Percentiles rank a stretch among this genome's conserved stretches.
Conservation (phyloP, 2,113 vertebrate species). For the Pristiophorus japonicus region DNA sequence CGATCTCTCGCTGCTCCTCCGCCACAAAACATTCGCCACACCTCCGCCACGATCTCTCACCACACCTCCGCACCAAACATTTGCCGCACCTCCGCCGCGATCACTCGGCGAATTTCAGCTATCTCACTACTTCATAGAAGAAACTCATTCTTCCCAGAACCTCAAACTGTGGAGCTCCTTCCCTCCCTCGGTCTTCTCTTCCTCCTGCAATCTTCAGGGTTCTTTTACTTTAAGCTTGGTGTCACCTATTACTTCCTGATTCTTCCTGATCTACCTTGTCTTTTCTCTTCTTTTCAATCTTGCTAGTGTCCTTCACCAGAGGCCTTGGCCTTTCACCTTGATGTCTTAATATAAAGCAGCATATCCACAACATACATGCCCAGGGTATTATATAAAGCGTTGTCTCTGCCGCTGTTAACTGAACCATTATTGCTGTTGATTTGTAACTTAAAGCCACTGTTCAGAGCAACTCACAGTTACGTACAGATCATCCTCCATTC, state of each 20-base stretch:
- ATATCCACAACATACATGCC: neutral
- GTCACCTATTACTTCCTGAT: neutral
- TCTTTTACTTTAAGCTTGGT: neutral
- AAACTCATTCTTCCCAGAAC: neutral
- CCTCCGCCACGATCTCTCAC: no score
- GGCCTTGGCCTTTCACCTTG: no score
- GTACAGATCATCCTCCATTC: neutral
- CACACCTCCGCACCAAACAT: no score
- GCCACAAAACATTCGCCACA: no score
- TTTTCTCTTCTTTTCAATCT: neutral
- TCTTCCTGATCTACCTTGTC: neutral
- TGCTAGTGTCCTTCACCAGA: neutral
- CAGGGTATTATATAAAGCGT: neutral
- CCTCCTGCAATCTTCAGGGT: no score
- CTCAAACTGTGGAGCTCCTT: neutral
- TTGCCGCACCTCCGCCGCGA: no score
- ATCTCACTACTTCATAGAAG: no score
- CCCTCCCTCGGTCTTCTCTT: no score
- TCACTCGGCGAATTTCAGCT: no score
- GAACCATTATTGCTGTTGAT: neutral
- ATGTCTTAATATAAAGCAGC: slow-evolving; percentile 7
- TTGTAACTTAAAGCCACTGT: neutral
- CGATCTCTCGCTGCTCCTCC: no score
- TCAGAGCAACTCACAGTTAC: neutral
- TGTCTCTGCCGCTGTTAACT: neutral